Base-by-base conservation (phyloP, 1,140 invertebrate species). In the Psilanteris sp. region DNA sequence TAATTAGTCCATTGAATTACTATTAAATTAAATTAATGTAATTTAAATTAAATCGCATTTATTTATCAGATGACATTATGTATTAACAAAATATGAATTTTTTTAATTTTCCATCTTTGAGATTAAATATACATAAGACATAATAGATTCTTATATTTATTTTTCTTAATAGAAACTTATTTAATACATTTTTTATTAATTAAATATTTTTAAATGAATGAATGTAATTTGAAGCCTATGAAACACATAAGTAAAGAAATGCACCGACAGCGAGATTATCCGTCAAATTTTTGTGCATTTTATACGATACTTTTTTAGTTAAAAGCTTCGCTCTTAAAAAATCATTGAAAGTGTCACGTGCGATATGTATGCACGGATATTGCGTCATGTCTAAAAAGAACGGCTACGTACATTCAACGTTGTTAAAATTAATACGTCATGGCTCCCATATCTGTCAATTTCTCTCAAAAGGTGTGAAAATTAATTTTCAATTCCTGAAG, bases 271-370 rank as follows among this genome's bases (percentile, higher is more conserved):
- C 10, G 50, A 31, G 41, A 64, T 57, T 57, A 50, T 34, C 57
- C 68, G 27, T 64, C 48, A 50, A 72, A 66, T 59, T 66, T 74
- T 55, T 37, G 52, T 39, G 10, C 71, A 64, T 66, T 67, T 74
- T 66, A 67, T 54, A 54, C 37, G 71, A 74, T 66, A 64, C 54
- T 74, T 74, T 74, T 67, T 74, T 61, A 74, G 71, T 67, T 74
- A 67, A 74, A 74, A 74, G 54, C 61, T 46, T 36, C 26, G 39
- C 39, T 46, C 54, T 41, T 62, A 74, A 74, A 67, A 74, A 67
- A 61, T 39, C 61, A 55, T 55, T 41, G 72, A 68, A 68, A 55
- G 64, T 75, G 57, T 64, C 62, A 54, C 50, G 57, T 22, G 72
- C 41, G 55, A 57, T 64, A 72, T 54, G 54, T 54, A 67, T 43